These are phyloP conservation scores for Troides aeacus DNA, from an alignment of 2,888 invertebrate genomes.

Conservation along the genomic window DNA sequence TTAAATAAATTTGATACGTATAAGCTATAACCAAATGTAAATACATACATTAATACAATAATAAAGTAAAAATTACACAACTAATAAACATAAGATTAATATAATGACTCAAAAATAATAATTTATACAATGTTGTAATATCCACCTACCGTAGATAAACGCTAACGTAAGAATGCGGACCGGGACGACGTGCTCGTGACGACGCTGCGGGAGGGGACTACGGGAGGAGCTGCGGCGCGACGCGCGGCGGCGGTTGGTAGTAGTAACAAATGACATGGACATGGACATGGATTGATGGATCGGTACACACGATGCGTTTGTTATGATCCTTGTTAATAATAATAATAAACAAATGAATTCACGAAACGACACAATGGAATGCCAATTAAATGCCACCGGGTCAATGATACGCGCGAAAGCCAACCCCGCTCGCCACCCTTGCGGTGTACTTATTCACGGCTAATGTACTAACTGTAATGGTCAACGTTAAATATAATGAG, in stretches of 20 bases:
- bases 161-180: no score
- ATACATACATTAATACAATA: constrained; percentile 27
- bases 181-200: no score
- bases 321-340: no score
- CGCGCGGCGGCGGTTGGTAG: no score
- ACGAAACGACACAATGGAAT: neutral
- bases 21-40: constrained; percentile 27
- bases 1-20: constrained; percentile 31
- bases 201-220: no score
- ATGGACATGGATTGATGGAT: no score
- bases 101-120: constrained; percentile 49
- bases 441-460: constrained; percentile 15
- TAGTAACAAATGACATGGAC: no score
- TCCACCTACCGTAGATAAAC: no score
- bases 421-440: neutral
- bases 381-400: neutral
- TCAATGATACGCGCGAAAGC: constrained; percentile 26
- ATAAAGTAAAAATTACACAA: constrained; percentile 37
- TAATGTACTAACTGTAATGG: constrained; percentile 4
- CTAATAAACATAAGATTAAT: constrained; percentile 38
- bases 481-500: constrained; percentile 16
- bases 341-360: no score
- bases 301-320: no score
- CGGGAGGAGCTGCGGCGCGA: no score
- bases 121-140: constrained; percentile 27